Conservation (phyloP, 1,140 invertebrate species). For the Mylabris phalerata region DNA sequence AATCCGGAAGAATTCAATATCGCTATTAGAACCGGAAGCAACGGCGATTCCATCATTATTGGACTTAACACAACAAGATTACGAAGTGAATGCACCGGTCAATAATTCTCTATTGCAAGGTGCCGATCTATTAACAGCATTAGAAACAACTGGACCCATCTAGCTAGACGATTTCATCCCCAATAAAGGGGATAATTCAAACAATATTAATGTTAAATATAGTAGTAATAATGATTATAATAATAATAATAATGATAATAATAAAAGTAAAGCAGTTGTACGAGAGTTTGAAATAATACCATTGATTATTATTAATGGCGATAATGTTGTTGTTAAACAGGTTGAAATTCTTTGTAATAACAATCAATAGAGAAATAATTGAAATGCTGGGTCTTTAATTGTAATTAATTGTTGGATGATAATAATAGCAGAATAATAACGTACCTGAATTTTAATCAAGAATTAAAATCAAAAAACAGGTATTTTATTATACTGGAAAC, state of each 20-base stretch:
- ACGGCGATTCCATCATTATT: constrained; percentile 42
- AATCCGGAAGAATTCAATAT: constrained; percentile 40
- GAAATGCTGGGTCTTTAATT: constrained; percentile 10
- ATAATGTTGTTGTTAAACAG: constrained; percentile 23
- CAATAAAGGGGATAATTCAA: too few relatives aligned
- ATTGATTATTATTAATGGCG: constrained; percentile 21
- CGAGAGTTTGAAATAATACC: constrained; percentile 31
- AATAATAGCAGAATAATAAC: neutral
- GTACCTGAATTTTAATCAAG: neutral
- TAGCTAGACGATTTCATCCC: constrained; percentile 24
- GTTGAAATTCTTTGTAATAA: constrained; percentile 12
- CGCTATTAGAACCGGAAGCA: constrained; percentile 40
- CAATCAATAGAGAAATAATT: neutral
- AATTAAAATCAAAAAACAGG: neutral
- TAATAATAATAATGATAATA: too few relatives aligned
- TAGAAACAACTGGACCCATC: constrained; percentile 39
- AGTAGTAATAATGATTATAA: too few relatives aligned
- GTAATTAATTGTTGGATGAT: too few relatives aligned
- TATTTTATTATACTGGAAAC: too few relatives aligned
- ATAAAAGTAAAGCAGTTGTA: constrained; percentile 15
- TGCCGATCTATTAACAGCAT: constrained; percentile 46
- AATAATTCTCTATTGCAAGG: constrained; percentile 45
- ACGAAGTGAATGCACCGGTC: constrained; percentile 51
- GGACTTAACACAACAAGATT: constrained; percentile 49
- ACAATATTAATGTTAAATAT: too few relatives aligned